Evolutionary conservation across 92 coral and sea anemone species (phyloP), one percentile per base, ranked within the genome.

Genomic region (Scolanthus callimorphus): DNA sequence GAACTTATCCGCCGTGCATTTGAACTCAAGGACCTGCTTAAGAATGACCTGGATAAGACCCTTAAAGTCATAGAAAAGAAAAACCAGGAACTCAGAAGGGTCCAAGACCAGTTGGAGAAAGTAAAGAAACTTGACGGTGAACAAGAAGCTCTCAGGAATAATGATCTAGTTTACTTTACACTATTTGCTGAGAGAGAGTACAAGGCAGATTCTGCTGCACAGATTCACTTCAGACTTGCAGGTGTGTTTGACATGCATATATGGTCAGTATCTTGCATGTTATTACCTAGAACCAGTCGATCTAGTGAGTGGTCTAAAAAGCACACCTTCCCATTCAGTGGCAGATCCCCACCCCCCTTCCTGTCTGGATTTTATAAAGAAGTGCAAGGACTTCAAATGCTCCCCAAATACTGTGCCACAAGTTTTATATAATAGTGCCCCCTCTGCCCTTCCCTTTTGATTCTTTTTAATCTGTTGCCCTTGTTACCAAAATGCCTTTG

Each of bases 151-250:
- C 46, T 86, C 65, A 78, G 77, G 22, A 82, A 62, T 26, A 76
- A 77, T 28, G 81, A 86, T 12, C 57, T 86, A 29, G 75, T 70
- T 1, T 82, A 77, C 27, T 86, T 86, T 58, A 78, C 89, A 0
- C 67, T 86, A 47, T 82, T 76, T 67, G 89, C 95, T 13, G 95
- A 86, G 64, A 82, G 95, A 44, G 95, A 86, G 27, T 77, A 54
- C 60, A 86, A 72, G 60, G 82, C 71, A 51, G 75, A 75, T 0
- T 86, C 95, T 1, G 95, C 95, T 0, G 82, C 95, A 15, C 95
- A 86, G 60, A 86, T 86, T 34, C 95, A 86, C 51, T 86, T 86
- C 55, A 72, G 95, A 46, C 89, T 86, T 31, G 89, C 95, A 65
- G 95, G 95, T 82, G 46, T 55, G 31, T 46, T 23, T 34, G 9